Evolutionary conservation across 2,888 invertebrate genomes (phyloP).

Genomic region (Synanthedon formicaeformis): DNA sequence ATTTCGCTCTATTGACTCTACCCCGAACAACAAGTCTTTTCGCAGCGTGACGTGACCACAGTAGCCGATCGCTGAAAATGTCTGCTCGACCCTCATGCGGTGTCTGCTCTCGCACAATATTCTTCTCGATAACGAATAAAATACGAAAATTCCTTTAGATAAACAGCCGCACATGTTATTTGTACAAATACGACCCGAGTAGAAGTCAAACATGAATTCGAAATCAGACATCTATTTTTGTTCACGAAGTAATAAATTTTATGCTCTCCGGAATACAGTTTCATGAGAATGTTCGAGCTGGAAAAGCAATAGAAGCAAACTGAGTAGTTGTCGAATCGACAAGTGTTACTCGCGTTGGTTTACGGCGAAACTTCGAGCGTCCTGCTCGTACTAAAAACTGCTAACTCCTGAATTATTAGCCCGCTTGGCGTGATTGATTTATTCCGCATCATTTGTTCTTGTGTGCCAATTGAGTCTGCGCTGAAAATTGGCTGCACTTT

Average conservation of each 20-base stretch:
- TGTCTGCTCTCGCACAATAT: too few relatives aligned
- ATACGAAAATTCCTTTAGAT: neutral
- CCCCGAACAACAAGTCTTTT: too few relatives aligned
- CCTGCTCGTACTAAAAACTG: slow-evolving; percentile 16
- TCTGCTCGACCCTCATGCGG: too few relatives aligned
- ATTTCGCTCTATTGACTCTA: too few relatives aligned
- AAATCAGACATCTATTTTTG: slow-evolving; percentile 21
- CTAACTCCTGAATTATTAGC: slow-evolving; percentile 12
- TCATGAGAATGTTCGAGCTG: slow-evolving; percentile 14
- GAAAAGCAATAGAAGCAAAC: slow-evolving; percentile 15
- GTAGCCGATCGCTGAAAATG: too few relatives aligned
- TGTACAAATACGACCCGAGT: neutral
- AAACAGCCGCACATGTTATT: neutral
- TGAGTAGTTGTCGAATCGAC: slow-evolving; percentile 19
- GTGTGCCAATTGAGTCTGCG: neutral
- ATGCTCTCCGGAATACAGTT: slow-evolving; percentile 23
- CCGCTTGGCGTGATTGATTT: slow-evolving; percentile 12
- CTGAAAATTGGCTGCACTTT: neutral
- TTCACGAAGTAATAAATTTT: slow-evolving; percentile 26
- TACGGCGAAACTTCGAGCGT: slow-evolving; percentile 19
- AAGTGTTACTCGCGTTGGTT: slow-evolving; percentile 15
- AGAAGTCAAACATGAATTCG: slow-evolving; percentile 11
- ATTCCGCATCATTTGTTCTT: slow-evolving; percentile 1
- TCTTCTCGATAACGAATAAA: neutral
- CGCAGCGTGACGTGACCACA: too few relatives aligned